Evolutionary conservation across 1,140 invertebrate genomes (phyloP).

Genomic region (Polypedilum vanderplanki): DNA sequence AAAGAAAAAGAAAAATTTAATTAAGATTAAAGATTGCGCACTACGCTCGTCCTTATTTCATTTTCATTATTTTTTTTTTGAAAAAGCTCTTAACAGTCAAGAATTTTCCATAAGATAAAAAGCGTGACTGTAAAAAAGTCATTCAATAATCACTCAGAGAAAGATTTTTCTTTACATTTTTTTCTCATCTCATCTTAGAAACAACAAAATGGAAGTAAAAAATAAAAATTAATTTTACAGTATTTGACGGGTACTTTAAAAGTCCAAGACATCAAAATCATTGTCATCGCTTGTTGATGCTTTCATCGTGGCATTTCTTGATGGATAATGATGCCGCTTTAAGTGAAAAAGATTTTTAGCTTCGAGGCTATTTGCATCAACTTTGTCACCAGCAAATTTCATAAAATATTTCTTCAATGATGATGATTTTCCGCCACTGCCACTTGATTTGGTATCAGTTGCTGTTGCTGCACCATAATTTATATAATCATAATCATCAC

Average conservation of each 20-base stretch:
- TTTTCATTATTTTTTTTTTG: no score
- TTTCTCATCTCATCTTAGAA: no score
- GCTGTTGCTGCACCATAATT: slow-evolving; percentile 12
- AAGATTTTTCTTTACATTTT: no score
- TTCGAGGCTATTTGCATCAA: neutral
- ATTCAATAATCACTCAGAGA: no score
- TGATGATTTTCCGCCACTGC: slow-evolving; percentile 12
- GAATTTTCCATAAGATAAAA: no score
- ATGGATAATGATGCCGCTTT: slow-evolving; percentile 5
- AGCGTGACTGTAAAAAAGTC: no score
- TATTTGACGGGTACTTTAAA: neutral
- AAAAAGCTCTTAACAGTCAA: no score
- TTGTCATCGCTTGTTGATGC: slow-evolving; percentile 22
- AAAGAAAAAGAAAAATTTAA: slow-evolving; percentile 14
- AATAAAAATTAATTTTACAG: neutral
- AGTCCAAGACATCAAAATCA: slow-evolving; percentile 25
- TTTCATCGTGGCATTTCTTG: neutral
- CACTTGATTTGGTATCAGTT: slow-evolving; percentile 15
- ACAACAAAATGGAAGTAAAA: no score
- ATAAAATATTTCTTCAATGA: slow-evolving; percentile 20
- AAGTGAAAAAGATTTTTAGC: slow-evolving; percentile 10
- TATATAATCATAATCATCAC: slow-evolving; percentile 23
- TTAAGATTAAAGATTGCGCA: slow-evolving; percentile 23
- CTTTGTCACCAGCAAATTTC: slow-evolving; percentile 16
- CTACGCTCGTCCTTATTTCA: neutral